Evolutionary conservation across 2,797 vertebrate genomes (phyloP), one percentile per base, ranked within the genome.

Genomic region (Melanotaenia pygmaea): DNA sequence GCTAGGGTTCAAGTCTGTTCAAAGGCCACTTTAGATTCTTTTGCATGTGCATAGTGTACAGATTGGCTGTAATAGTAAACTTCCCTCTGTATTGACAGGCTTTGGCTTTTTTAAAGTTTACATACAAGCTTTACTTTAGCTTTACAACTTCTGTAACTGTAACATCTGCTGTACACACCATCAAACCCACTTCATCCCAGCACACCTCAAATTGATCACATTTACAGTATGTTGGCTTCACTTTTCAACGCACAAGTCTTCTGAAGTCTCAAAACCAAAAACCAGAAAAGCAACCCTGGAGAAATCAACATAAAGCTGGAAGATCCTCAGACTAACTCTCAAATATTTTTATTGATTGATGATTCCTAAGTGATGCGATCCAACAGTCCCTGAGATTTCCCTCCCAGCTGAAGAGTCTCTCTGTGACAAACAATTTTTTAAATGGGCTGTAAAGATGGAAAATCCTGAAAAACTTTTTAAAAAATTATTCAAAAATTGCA

Each of bases 1-100:
- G 83, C 79, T 45, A 61, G 34, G 3, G 65, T 82, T 87, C 58
- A 79, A 77, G 70, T 84, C 70, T 84, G 59, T 78, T 72, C 67
- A 82, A 84, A 79, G 45, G 54, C 58, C 72, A 65, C 62, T 81
- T 70, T 70, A 76, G 58, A 70, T 83, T 82, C 57, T 64, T 56
- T 77, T 69, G 34, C 58, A 68, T 75, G 26, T 76, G 67, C 47
- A 64, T 40, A 38, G 43, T 64, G 18, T 35, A 28, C 43, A 53
- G 24, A 70, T 14, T 74, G 53, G 26, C 70, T 34, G 67, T 5
- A 22, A 59, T 24, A 56, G 59, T 80, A 50, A 66, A 11, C n/a
- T 43, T 7, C 57, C 22, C 20, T 43, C 32, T 64, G 7, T 63
- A 32, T 80, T 59, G 62, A 70, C 50, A 71, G 20, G 28, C 26